These are phyloP conservation scores for Andrena dorsata DNA, from an alignment of 2,888 invertebrate genomes.

Conservation along the genomic window DNA sequence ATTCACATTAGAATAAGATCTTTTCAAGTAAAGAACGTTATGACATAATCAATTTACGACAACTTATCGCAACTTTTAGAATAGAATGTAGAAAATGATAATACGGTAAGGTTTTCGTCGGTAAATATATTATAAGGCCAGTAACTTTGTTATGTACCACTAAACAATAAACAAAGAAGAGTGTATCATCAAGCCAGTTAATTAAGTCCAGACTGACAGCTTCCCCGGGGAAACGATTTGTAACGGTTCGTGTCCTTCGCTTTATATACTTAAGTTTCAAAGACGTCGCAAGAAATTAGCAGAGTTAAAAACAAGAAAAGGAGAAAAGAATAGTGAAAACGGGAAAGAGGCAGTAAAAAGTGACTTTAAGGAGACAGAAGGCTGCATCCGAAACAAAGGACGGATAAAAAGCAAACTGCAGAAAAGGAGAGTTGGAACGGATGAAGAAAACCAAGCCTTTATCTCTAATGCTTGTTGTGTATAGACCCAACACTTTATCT, in stretches of 20 bases:
- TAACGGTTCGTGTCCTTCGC: background rate
- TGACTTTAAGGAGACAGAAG: constrained; percentile 3
- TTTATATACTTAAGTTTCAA: background rate
- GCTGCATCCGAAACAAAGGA: background rate
- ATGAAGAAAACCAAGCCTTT: constrained; percentile 2
- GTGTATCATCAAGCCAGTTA: background rate
- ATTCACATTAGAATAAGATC: too few species aligned
- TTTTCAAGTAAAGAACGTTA: too few species aligned
- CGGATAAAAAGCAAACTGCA: background rate
- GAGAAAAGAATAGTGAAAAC: background rate
- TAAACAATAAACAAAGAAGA: background rate
- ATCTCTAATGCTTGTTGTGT: background rate
- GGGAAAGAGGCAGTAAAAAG: background rate
- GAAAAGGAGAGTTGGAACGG: background rate
- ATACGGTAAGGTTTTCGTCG: too few species aligned
- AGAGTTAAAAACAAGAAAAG: constrained; percentile 1
- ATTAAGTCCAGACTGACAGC: background rate
- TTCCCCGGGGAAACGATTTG: background rate
- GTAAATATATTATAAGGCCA: too few species aligned
- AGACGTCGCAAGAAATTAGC: background rate
- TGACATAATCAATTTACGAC: too few species aligned
- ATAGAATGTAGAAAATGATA: too few species aligned
- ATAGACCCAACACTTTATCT: background rate
- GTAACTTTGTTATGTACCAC: background rate
- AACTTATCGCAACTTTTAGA: too few species aligned